Conservation (phyloP, 2,888 invertebrate species). For the Panzeria rudis region DNA sequence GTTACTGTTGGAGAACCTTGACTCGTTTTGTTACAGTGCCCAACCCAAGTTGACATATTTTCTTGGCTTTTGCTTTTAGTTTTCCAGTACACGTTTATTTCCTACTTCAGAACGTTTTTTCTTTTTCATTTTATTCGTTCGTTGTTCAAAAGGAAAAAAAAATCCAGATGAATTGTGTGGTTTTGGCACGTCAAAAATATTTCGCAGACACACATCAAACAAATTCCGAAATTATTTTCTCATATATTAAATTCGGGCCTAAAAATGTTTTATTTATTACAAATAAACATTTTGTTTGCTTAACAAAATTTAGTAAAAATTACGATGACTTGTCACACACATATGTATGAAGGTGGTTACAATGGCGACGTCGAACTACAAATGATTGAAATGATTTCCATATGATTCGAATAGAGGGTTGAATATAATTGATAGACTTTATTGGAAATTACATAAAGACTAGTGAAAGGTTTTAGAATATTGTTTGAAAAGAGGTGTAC, state of each 20-base stretch:
- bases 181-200: constrained; percentile 65
- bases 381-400: background rate
- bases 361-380: constrained; percentile 12
- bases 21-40: constrained; percentile 33
- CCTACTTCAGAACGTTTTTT: constrained; percentile 23
- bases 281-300: constrained; percentile 35
- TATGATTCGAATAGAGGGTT: no score
- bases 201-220: constrained; percentile 48
- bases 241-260: constrained; percentile 41
- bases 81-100: constrained; percentile 30
- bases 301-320: constrained; percentile 45
- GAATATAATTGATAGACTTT: no score
- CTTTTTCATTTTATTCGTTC: constrained; percentile 30
- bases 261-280: constrained; percentile 36
- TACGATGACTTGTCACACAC: constrained; percentile 68
- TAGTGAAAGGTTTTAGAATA: no score
- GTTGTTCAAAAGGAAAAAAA: constrained; percentile 47
- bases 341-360: background rate
- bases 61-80: constrained; percentile 4
- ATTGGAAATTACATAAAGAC: no score
- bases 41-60: constrained; percentile 63
- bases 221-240: constrained; percentile 23
- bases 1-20: constrained; percentile 21
- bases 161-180: constrained; percentile 68
- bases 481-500: no score